Evolutionary conservation across 1,140 invertebrate genomes (phyloP).

Genomic region (Drosophila malerkotliana): DNA sequence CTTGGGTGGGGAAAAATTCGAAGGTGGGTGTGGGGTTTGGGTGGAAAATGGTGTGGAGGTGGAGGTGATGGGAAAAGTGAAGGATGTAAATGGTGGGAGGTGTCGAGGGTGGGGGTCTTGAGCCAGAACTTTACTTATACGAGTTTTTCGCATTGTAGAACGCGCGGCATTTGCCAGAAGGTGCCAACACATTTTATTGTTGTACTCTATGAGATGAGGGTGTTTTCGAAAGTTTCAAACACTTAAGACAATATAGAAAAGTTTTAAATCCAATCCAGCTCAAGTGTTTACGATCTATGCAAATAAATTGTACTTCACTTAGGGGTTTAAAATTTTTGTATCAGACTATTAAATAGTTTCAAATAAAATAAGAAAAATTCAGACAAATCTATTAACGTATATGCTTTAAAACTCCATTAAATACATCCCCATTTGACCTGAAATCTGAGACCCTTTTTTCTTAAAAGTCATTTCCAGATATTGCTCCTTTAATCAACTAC

Average conservation of each 20-base stretch:
- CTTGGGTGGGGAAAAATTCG: slow-evolving; percentile 32
- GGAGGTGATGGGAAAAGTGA: slow-evolving; percentile 30
- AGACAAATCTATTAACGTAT: neutral
- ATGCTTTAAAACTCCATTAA: neutral
- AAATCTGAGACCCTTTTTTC: neutral
- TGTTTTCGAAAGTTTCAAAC: slow-evolving; percentile 28
- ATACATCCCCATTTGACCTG: neutral
- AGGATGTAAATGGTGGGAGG: slow-evolving; percentile 29
- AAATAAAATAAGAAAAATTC: too few relatives aligned
- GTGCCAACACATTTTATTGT: slow-evolving; percentile 80
- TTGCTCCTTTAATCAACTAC: slow-evolving; percentile 29
- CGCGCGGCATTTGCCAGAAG: slow-evolving; percentile 76
- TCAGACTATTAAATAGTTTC: too few relatives aligned
- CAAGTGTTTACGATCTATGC: slow-evolving; percentile 12
- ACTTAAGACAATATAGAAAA: slow-evolving; percentile 17
- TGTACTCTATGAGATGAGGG: slow-evolving; percentile 47
- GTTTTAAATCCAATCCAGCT: slow-evolving; percentile 29
- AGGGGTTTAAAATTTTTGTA: neutral
- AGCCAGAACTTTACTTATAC: slow-evolving; percentile 66
- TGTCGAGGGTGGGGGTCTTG: neutral
- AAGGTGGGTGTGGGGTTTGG: neutral
- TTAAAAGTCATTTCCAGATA: slow-evolving; percentile 2
- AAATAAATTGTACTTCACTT: neutral
- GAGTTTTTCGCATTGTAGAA: slow-evolving; percentile 71
- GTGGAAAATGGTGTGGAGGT: slow-evolving; percentile 1